phyloP scores from a whole-genome alignment of 2,888 invertebrate species.

The Trilocha varians region DNA sequence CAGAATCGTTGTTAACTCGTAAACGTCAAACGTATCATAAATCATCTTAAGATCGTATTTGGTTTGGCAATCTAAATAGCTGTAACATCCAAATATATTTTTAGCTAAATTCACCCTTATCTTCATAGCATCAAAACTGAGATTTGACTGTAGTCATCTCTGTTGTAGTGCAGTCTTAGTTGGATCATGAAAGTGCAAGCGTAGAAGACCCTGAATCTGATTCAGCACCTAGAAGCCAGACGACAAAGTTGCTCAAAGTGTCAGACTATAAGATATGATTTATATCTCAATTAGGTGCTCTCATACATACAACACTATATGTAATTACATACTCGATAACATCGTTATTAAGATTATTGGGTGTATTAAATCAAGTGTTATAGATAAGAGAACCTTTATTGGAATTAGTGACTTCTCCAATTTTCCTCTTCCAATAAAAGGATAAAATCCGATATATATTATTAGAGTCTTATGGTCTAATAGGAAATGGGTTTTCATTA shows the following conservation, averaged over 20 bases:
- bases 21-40: slow-evolving; percentile 70
- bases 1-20: slow-evolving; percentile 62
- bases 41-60: slow-evolving; percentile 69
- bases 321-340: slow-evolving; percentile 22
- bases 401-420: slow-evolving; percentile 10
- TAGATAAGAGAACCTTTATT: slow-evolving; percentile 9
- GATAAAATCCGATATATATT: slow-evolving; percentile 6
- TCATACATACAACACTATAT: slow-evolving; percentile 33
- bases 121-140: slow-evolving; percentile 13
- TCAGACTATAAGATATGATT: slow-evolving; percentile 46
- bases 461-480: not conserved
- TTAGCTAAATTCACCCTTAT: slow-evolving; percentile 21
- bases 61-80: slow-evolving; percentile 46
- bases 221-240: slow-evolving; percentile 55
- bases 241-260: slow-evolving; percentile 46
- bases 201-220: slow-evolving; percentile 54
- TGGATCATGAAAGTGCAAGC: slow-evolving; percentile 39
- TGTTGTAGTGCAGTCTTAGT: slow-evolving; percentile 23
- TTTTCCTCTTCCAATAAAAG: slow-evolving; percentile 3
- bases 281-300: slow-evolving; percentile 61
- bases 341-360: slow-evolving; percentile 13
- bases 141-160: slow-evolving; percentile 12
- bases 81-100: slow-evolving; percentile 22
- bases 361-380: slow-evolving; percentile 16
- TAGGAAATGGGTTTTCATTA: not conserved